Percentiles rank a stretch among this genome's conserved stretches.
These are phyloP conservation scores for Cebus imitator DNA, from an alignment of 2,113 vertebrate genomes.

Conservation along the genomic window DNA sequence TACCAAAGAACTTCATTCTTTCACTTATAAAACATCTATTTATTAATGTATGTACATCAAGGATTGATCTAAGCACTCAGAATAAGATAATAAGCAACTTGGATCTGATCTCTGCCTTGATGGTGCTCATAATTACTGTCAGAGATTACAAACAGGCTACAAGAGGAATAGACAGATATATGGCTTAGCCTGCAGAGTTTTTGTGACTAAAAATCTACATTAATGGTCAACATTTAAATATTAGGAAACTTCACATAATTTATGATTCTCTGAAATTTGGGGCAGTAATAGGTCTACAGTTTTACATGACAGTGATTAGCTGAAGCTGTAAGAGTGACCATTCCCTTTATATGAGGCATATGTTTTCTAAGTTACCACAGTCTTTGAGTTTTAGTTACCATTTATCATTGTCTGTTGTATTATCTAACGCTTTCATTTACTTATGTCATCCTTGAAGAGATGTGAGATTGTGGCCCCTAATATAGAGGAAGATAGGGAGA, in stretches of 20 bases:
- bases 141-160: not conserved
- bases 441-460: not conserved
- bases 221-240: not conserved
- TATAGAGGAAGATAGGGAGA: not conserved
- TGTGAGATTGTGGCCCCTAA: not conserved
- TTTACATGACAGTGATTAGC: not conserved
- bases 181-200: not conserved
- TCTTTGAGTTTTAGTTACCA: not conserved
- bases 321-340: not conserved
- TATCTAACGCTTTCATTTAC: not conserved
- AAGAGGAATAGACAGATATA: not conserved
- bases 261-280: not conserved
- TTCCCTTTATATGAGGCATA: rapidly evolving
- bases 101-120: not conserved
- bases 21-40: not conserved
- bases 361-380: not conserved
- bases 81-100: not conserved
- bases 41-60: not conserved
- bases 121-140: not conserved
- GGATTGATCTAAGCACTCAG: not conserved
- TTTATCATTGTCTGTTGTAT: not conserved
- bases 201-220: not conserved
- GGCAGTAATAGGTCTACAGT: not conserved
- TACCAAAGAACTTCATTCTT: not conserved
- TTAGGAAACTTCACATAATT: not conserved